Evolutionary conservation across 1,140 invertebrate genomes (phyloP), one percentile per base, ranked within the genome.

Genomic region (Lepidostoma basale): DNA sequence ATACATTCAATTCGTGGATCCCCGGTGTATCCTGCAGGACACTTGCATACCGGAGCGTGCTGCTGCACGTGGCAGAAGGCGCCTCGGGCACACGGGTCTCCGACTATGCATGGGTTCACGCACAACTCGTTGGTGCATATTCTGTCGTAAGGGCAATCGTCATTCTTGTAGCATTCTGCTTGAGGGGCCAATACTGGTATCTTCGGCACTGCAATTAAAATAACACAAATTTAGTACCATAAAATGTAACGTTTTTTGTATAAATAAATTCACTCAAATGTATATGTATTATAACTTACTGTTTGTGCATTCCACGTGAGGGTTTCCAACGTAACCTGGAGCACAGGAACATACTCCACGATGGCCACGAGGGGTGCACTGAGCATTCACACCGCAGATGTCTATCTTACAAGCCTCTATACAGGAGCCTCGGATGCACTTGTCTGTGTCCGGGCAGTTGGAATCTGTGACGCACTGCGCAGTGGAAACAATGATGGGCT

Each of bases 361-460:
- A 76, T 96, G 93, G 69, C 88, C 86, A 5, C 85, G 76, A 2
- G 92, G 87, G 75, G 85, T 88, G 73, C 95, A 97, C 68, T 92
- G 85, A 3, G 95, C 93, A 75, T 95, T 96, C 1, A 90, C 80
- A 54, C 94, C 94, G 75, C 94, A 97, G 3, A 85, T 81, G 60
- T 92, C 88, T 10, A 90, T 81, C 40, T 85, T 84, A 75, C 94
- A 96, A 12, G 92, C 91, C 64, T 93, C 89, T 3, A 90, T 78
- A 74, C 94, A 96, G n/a, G 79, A 87, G 68, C 92, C 91, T 36
- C 86, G 80, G 0, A 88, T 78, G 75, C 94, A 96, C 67, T 88
- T 87, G 65, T 95, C 90, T 0, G 84, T 80, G 59, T 88, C 85
- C 4, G 80, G 75, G 74, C 94, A 96, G 67, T 95, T 92, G 9